Evolutionary conservation across 2,797 vertebrate species (phyloP), one percentile per base, ranked within the genome.

Genomic region (Micromesistius poutassou): DNA sequence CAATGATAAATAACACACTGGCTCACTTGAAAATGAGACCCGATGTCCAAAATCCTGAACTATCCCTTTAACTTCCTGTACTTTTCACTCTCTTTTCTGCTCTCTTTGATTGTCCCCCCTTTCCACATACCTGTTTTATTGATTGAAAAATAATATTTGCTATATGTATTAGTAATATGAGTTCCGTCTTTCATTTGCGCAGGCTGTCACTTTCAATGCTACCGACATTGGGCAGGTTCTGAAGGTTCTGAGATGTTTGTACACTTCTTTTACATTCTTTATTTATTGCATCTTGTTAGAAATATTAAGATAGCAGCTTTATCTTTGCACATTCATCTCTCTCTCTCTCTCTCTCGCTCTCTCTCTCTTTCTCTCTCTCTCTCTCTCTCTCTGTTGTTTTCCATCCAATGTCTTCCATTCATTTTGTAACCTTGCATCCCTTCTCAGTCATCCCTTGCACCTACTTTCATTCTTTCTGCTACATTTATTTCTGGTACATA

Each of bases 381-480:
- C 42, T n/a, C 50, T n/a, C 50, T 62, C 19, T 50, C 46, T 50
- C 46, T 50, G 16, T 50, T 2, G 16, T 50, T 50, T 50, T 50
- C 46, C 46, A 50, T 50, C 19, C 10, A 50, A 50, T 22, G 6
- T 50, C 46, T 79, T 81, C 71, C 83, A 75, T 79, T 78, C 78
- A 75, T 75, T 76, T 33, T 55, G 40, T 36, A 31, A 72, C 19
- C 71, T 74, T 30, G 25, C 74, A 68, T 16, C 70, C 14, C 4
- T 42, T 8, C 10, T 75, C 25, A 68, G 62, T 12, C 62, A 4
- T 68, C 25, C 25, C 42, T 73, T 68, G 35, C 73, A 46, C 25
- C 55, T 81, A 33, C 28, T 68, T 62, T 80, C 78, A 92, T 92
- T 50, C 14, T 50, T 50, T 62, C 55, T 8, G 55, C n/a, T 22